Evolutionary conservation across 2,888 invertebrate genomes (phyloP).

Genomic region (Gisinianus flammeolus): DNA sequence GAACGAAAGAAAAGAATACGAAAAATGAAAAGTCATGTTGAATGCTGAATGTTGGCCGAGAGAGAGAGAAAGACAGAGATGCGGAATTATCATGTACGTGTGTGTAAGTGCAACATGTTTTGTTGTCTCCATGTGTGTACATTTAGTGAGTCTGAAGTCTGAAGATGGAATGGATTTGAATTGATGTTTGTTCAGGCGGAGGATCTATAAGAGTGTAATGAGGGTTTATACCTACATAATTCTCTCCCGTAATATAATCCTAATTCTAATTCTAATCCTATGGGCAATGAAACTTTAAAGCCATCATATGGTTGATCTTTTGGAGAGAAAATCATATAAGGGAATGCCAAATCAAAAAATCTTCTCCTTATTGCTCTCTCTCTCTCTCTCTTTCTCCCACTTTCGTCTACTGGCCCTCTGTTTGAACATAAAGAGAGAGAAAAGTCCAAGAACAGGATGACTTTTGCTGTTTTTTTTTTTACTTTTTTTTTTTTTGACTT

Average conservation of each 20-base stretch:
- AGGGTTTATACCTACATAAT: not conserved
- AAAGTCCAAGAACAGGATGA: too few relatives aligned
- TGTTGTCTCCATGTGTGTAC: not conserved
- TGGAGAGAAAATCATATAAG: not conserved
- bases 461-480: not conserved
- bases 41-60: not conserved
- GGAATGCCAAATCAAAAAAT: conserved; percentile 11
- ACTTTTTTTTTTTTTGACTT: not conserved
- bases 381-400: not conserved
- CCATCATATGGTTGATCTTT: not conserved
- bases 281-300: conserved; percentile 3
- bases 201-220: not conserved
- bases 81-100: not conserved
- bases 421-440: too few relatives aligned
- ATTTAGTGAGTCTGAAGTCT: too few relatives aligned
- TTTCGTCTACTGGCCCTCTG: too few relatives aligned
- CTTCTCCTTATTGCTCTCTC: not conserved
- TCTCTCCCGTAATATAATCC: not conserved
- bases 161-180: not conserved
- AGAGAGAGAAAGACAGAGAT: conserved; percentile 2
- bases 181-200: conserved; percentile 21
- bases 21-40: conserved; percentile 38
- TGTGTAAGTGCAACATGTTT: not conserved
- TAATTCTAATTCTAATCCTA: conserved; percentile 17
- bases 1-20: not conserved